Percentiles rank a stretch among this genome's conserved stretches.
These are phyloP conservation scores for Adelosebastes latens DNA, from an alignment of 2,797 vertebrate genomes.

Conservation along the genomic window DNA sequence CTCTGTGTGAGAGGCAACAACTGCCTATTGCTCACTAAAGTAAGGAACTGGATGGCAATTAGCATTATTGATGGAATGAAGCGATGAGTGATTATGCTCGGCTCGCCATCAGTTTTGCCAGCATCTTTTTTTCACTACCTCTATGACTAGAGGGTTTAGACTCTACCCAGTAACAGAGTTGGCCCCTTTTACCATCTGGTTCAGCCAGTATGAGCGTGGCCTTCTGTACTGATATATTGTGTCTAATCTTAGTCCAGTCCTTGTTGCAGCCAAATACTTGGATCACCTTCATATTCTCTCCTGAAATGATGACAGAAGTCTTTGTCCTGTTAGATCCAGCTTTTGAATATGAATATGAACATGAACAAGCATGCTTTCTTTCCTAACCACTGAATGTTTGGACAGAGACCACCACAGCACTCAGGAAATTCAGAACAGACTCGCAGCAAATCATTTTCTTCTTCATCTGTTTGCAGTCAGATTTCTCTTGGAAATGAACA, in stretches of 20 bases:
- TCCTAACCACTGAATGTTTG: slow-evolving; percentile 56
- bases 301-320: not conserved
- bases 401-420: slow-evolving; percentile 34
- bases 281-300: slow-evolving; percentile 1
- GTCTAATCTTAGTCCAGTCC: not conserved
- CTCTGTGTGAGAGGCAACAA: not conserved
- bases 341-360: slow-evolving; percentile 21
- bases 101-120: slow-evolving; percentile 14
- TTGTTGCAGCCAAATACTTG: not conserved
- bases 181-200: not conserved
- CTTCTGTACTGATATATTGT: not conserved
- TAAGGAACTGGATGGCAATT: slow-evolving; percentile 29
- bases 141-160: not conserved
- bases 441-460: slow-evolving; percentile 53
- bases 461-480: slow-evolving; percentile 66
- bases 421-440: slow-evolving; percentile 63
- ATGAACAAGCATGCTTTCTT: slow-evolving; percentile 28
- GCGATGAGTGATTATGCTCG: slow-evolving; percentile 35
- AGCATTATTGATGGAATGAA: slow-evolving; percentile 43
- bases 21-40: slow-evolving; percentile 6
- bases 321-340: not conserved
- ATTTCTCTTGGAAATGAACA: slow-evolving; percentile 73
- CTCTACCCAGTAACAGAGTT: not conserved
- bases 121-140: not conserved
- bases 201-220: not conserved